Evolutionary conservation across 2,113 vertebrate species (phyloP).

Genomic region (Cyanoramphus novaezelandiae): DNA sequence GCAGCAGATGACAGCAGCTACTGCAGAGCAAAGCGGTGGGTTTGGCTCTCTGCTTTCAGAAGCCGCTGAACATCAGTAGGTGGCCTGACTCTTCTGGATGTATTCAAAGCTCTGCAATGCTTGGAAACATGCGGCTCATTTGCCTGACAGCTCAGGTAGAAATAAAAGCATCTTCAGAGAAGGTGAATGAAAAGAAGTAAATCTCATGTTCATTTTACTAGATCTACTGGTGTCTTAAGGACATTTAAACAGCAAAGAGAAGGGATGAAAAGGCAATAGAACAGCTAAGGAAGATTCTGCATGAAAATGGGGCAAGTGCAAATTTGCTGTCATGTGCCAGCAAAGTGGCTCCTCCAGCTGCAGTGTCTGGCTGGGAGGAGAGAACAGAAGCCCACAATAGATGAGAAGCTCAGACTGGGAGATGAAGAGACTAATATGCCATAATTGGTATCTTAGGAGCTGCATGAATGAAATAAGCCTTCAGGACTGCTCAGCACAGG

Average conservation of each 20-base stretch:
- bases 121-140: not conserved
- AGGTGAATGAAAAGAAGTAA: not conserved
- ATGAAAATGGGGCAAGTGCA: not conserved
- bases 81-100: not conserved
- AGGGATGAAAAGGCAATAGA: not conserved
- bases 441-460: not conserved
- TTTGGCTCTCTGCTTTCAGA: not conserved
- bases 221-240: not conserved
- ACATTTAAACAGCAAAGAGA: not conserved
- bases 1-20: conserved; percentile 22
- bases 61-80: not conserved
- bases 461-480: not conserved
- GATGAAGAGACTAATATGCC: not conserved
- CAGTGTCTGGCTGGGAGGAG: not conserved
- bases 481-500: not conserved
- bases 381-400: not conserved
- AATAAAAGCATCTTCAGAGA: not conserved
- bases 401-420: not conserved
- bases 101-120: not conserved
- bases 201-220: fast-evolving
- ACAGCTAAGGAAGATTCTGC: not conserved
- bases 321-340: not conserved
- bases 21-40: not conserved
- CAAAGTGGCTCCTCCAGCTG: not conserved
- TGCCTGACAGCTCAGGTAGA: conserved; percentile 6